Evolutionary conservation across 2,113 vertebrate genomes (phyloP).

Genomic region (Silurus asotus): DNA sequence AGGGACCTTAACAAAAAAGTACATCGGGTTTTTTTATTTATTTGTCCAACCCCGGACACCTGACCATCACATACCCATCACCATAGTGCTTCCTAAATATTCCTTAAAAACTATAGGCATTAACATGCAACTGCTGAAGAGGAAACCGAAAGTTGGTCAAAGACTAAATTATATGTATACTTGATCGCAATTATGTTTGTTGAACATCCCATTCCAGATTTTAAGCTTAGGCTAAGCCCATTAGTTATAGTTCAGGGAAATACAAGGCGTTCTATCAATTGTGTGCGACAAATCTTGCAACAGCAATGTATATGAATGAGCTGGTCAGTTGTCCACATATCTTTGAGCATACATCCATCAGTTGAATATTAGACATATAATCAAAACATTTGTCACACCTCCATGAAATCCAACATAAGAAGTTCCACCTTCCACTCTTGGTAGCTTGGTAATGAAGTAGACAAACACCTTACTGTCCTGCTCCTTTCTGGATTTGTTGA

Average conservation of each 20-base stretch:
- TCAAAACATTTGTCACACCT: slow-evolving; percentile 66
- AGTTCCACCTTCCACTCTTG: slow-evolving; percentile 81
- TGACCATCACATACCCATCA: background rate
- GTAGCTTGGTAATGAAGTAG: slow-evolving; percentile 90
- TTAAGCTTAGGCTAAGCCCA: background rate
- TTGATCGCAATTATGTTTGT: background rate
- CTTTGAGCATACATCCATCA: background rate
- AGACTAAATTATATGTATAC: background rate
- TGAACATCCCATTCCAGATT: background rate
- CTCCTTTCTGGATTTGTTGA: slow-evolving; percentile 77
- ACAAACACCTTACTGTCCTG: slow-evolving; percentile 71
- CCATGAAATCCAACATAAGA: slow-evolving; percentile 90
- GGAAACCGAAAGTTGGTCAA: background rate
- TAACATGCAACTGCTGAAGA: background rate
- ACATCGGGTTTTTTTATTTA: background rate
- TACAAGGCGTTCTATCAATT: background rate
- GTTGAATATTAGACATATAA: background rate
- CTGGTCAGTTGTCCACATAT: background rate
- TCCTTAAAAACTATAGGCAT: background rate
- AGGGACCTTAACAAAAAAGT: slow-evolving; percentile 75
- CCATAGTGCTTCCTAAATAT: background rate
- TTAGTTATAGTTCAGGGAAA: background rate
- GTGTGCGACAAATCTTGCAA: no score
- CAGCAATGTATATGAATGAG: background rate
- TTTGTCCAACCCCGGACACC: background rate